Evolutionary conservation across 2,113 vertebrate genomes (phyloP).

Genomic region (Scophthalmus maximus): DNA sequence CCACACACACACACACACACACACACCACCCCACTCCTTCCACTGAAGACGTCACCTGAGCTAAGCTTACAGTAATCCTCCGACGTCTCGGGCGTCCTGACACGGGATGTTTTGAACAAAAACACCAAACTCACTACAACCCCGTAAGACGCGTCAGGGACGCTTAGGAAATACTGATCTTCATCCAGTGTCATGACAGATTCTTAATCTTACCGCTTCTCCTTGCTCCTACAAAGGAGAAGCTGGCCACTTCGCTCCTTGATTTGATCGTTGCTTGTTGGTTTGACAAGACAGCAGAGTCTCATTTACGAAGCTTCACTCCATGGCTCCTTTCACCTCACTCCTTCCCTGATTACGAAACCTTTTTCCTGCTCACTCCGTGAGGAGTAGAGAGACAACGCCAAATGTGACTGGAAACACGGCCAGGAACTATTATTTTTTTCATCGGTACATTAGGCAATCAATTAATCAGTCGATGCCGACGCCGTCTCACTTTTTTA

Average conservation of each 20-base stretch:
- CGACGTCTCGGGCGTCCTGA: constrained; percentile 69
- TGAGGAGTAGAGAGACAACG: background rate
- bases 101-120: constrained; percentile 80
- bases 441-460: background rate
- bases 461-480: constrained; percentile 3
- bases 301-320: background rate
- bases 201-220: constrained; percentile 24
- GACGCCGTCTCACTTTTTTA: background rate
- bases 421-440: background rate
- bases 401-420: constrained; percentile 5
- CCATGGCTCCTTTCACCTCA: background rate
- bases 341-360: constrained; percentile 16
- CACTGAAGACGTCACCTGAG: constrained; percentile 73
- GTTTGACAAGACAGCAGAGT: constrained; percentile 5
- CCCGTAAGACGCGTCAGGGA: constrained; percentile 61
- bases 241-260: constrained; percentile 1
- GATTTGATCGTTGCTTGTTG: constrained; percentile 1
- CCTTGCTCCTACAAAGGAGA: constrained; percentile 6
- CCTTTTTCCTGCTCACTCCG: background rate
- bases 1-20: background rate
- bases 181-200: constrained; percentile 41
- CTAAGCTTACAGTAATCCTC: constrained; percentile 81
- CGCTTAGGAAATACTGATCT: constrained; percentile 67
- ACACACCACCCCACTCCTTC: background rate
- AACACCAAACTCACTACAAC: constrained; percentile 79